These are phyloP conservation scores for Alloplasta piceator DNA, from an alignment of 2,888 invertebrate genomes.

Conservation along the genomic window DNA sequence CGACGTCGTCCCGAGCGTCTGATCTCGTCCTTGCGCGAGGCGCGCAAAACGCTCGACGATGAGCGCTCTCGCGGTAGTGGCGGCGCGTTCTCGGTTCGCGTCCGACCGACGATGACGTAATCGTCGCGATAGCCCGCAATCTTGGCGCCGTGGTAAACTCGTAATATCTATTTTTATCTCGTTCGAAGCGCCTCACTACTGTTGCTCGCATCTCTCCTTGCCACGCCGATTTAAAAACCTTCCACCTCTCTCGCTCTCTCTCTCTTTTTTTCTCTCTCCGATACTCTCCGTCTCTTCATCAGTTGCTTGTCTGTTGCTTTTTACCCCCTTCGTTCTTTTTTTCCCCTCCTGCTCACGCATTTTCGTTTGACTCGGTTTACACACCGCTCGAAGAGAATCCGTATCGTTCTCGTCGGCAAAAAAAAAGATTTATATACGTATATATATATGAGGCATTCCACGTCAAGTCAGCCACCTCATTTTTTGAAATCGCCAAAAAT, in stretches of 20 bases:
- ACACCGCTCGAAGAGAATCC: too few species aligned
- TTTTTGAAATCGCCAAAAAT: too few species aligned
- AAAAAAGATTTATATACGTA: too few species aligned
- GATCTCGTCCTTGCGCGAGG: slow-evolving; percentile 54
- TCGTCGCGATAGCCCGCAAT: slow-evolving; percentile 85
- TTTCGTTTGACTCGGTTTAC: too few species aligned
- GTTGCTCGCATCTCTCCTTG: slow-evolving; percentile 29
- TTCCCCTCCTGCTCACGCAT: neutral
- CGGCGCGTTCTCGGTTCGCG: slow-evolving; percentile 72
- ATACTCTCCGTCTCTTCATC: slow-evolving; percentile 3
- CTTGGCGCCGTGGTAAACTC: slow-evolving; percentile 85
- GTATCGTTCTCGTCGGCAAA: too few species aligned
- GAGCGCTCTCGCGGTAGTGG: slow-evolving; percentile 1
- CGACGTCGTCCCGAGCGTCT: slow-evolving; percentile 68
- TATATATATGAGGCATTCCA: too few species aligned
- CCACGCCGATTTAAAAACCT: slow-evolving; percentile 26
- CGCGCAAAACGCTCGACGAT: slow-evolving; percentile 60
- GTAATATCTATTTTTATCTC: slow-evolving; percentile 86
- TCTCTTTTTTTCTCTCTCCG: neutral
- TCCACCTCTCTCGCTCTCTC: slow-evolving; percentile 11
- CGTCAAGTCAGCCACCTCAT: too few species aligned
- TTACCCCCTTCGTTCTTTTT: neutral
- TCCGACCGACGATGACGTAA: slow-evolving; percentile 84
- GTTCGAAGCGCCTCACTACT: slow-evolving; percentile 74
- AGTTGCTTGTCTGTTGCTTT: slow-evolving; percentile 6